Conservation (phyloP, 2,113 vertebrate genomes). For the Haemorhous mexicanus region DNA sequence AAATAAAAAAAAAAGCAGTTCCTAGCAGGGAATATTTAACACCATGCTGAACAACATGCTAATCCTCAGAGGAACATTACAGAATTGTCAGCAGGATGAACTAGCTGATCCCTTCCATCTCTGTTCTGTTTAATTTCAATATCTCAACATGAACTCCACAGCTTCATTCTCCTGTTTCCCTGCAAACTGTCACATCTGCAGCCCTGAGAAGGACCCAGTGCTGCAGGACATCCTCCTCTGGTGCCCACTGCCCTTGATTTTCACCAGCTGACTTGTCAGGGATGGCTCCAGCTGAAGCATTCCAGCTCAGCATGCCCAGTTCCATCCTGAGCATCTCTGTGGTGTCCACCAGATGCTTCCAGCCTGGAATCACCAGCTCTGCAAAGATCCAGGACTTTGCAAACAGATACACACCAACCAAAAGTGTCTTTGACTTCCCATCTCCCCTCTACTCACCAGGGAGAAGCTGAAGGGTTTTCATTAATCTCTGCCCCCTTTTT, state of each 20-base stretch:
- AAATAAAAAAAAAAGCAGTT: neutral
- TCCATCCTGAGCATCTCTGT: neutral
- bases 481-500: neutral
- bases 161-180: neutral
- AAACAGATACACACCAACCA: neutral
- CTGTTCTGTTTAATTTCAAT: neutral
- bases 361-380: neutral
- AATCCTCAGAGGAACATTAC: conserved; percentile 36
- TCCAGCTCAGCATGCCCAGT: neutral
- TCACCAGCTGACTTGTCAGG: neutral
- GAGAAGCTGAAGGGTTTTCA: neutral
- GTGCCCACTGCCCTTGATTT: neutral
- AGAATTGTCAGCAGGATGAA: conserved; percentile 54
- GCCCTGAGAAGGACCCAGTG: neutral
- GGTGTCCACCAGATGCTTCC: neutral
- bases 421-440: neutral
- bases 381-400: neutral
- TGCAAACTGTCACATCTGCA: neutral
- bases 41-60: conserved; percentile 54
- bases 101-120: conserved; percentile 29
- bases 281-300: neutral
- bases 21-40: conserved; percentile 36
- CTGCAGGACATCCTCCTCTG: neutral
- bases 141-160: neutral
- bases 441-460: neutral